A percentile compares a stretch with the other conserved stretches of the same genome.
These are phyloP conservation scores for Gymnopithys bicolor DNA, from an alignment of 2,797 vertebrate species.

Conservation along the genomic window DNA sequence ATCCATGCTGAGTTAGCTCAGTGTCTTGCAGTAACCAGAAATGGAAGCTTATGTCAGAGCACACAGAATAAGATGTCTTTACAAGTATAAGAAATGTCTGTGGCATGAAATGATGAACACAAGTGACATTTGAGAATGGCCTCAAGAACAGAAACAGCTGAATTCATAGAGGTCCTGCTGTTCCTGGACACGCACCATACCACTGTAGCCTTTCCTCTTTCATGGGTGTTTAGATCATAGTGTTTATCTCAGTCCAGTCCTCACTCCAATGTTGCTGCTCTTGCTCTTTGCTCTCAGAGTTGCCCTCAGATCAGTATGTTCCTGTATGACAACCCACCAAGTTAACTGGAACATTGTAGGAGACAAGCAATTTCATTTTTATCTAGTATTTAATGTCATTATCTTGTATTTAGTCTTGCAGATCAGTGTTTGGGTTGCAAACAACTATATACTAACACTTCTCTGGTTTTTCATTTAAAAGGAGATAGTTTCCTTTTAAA, in stretches of 20 bases:
- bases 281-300: background rate
- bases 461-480: background rate
- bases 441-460: background rate
- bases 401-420: slow-evolving; percentile 66
- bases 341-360: background rate
- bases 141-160: background rate
- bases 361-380: background rate
- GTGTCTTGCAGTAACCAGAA: background rate
- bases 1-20: background rate
- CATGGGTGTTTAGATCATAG: background rate
- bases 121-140: background rate
- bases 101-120: background rate
- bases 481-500: background rate
- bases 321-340: background rate
- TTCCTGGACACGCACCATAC: background rate
- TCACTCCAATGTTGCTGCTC: background rate
- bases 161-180: background rate
- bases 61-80: background rate
- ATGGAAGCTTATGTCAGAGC: background rate
- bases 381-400: slow-evolving; percentile 32
- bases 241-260: background rate
- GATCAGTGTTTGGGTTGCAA: slow-evolving; percentile 22
- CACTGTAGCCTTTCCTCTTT: background rate
- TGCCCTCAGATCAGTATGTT: background rate
- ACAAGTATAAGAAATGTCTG: background rate